These are phyloP conservation scores for Avahi laniger DNA, from an alignment of 2,797 vertebrate genomes.

Conservation along the genomic window DNA sequence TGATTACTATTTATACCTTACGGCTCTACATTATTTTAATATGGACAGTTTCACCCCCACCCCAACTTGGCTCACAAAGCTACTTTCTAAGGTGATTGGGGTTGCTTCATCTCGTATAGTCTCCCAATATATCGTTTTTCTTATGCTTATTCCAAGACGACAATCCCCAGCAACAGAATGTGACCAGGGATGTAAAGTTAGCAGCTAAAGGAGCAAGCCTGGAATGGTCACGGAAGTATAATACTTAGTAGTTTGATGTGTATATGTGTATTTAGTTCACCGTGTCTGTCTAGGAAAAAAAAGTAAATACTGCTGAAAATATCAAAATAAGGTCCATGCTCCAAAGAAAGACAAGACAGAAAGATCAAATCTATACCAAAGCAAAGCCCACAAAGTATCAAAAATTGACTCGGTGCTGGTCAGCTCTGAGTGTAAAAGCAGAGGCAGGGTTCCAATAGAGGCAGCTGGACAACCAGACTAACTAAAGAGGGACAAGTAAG, in stretches of 20 bases:
- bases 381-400: not conserved
- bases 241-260: not conserved
- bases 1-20: not conserved
- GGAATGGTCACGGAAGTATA: not conserved
- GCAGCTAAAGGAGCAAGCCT: not conserved
- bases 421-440: not conserved
- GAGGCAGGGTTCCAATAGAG: not conserved
- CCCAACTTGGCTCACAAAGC: not conserved
- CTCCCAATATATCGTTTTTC: not conserved
- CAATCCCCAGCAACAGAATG: not conserved
- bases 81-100: not conserved
- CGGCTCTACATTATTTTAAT: not conserved
- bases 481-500: not conserved
- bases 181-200: not conserved
- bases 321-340: not conserved
- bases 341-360: not conserved
- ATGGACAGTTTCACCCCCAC: not conserved
- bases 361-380: not conserved
- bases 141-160: not conserved
- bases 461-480: not conserved
- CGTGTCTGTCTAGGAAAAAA: not conserved
- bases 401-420: not conserved
- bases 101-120: not conserved
- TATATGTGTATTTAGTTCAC: not conserved
- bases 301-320: not conserved